phyloP scores from a whole-genome alignment of 1,140 invertebrate species.

The Magallana gigas region DNA sequence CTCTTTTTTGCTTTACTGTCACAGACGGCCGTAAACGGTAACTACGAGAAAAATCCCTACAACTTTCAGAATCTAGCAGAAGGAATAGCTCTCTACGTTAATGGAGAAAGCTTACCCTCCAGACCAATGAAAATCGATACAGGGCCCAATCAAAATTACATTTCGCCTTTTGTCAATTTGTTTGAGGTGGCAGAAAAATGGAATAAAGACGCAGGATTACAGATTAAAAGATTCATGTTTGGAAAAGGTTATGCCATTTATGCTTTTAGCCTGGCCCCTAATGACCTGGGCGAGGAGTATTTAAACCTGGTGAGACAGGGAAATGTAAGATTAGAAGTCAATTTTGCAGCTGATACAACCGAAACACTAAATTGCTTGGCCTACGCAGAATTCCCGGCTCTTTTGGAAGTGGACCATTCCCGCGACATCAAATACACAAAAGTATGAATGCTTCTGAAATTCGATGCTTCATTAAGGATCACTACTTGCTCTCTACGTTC shows the following conservation, averaged over 20 bases:
- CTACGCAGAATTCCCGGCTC: slow-evolving; percentile 37
- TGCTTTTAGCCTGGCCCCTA: slow-evolving; percentile 45
- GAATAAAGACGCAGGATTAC: slow-evolving; percentile 50
- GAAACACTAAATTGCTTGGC: slow-evolving; percentile 44
- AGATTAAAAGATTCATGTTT: slow-evolving; percentile 45
- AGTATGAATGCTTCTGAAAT: slow-evolving; percentile 47
- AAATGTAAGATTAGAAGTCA: slow-evolving; percentile 52
- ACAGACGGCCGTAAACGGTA: slow-evolving; percentile 48
- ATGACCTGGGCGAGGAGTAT: slow-evolving; percentile 42
- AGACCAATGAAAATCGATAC: slow-evolving; percentile 45
- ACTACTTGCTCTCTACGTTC: not conserved
- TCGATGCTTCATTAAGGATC: not conserved
- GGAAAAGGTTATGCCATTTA: slow-evolving; percentile 45
- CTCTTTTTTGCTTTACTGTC: slow-evolving; percentile 37
- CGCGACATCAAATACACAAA: slow-evolving; percentile 43
- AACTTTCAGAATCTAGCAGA: slow-evolving; percentile 45
- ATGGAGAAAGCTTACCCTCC: slow-evolving; percentile 46
- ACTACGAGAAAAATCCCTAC: slow-evolving; percentile 52
- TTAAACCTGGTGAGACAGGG: slow-evolving; percentile 44
- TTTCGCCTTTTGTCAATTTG: slow-evolving; percentile 47
- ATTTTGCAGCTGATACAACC: slow-evolving; percentile 34
- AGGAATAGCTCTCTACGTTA: slow-evolving; percentile 44
- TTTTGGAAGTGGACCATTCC: slow-evolving; percentile 43
- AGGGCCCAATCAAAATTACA: slow-evolving; percentile 49
- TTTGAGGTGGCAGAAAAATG: slow-evolving; percentile 52